Evolutionary conservation across 2,113 vertebrate genomes (phyloP).

Genomic region (Equus quagga): DNA sequence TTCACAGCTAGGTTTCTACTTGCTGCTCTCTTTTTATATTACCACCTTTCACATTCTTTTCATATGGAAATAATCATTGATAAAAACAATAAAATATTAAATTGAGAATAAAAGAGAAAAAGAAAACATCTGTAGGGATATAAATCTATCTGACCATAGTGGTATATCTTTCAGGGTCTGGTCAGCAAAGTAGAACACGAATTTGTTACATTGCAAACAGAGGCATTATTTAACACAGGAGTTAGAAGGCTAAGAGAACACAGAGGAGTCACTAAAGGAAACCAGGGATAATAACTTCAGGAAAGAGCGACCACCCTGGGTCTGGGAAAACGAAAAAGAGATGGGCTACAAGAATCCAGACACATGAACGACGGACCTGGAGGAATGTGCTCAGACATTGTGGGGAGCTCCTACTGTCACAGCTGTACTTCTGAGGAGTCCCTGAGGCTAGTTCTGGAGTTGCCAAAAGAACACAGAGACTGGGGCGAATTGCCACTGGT

Average conservation of each 20-base stretch:
- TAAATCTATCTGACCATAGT: neutral
- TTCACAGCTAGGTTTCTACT: neutral
- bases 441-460: neutral
- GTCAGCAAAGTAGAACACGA: neutral
- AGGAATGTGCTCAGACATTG: neutral
- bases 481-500: neutral
- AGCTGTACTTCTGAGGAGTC: neutral
- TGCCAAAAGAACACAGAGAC: neutral
- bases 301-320: neutral
- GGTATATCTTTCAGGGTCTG: neutral
- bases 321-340: neutral
- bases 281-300: neutral
- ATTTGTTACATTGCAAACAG: neutral
- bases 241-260: neutral
- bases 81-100: conserved; percentile 20
- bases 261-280: neutral
- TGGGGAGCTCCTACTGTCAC: neutral
- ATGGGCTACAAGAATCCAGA: neutral
- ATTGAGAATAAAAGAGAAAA: conserved; percentile 10
- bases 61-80: neutral
- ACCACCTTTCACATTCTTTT: neutral
- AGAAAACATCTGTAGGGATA: neutral
- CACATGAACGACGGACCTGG: neutral
- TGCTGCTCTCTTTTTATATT: neutral
- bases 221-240: neutral